phyloP scores from a whole-genome alignment of 2,113 vertebrate genomes.

The Sylvicapra grimmia region DNA sequence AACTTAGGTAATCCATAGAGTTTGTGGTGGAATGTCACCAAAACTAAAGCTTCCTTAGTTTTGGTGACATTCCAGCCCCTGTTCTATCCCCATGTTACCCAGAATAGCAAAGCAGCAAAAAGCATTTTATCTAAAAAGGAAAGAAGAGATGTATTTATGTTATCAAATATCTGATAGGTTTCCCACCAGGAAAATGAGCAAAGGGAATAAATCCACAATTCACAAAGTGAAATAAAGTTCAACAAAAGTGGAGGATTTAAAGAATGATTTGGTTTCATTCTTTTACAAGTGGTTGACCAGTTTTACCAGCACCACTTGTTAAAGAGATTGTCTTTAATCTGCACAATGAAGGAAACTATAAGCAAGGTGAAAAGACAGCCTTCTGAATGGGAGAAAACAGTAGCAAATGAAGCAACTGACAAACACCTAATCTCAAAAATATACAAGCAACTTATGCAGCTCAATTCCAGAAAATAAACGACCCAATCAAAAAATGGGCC shows the following conservation, averaged over 20 bases:
- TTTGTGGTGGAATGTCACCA: neutral
- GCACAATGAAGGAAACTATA: no score
- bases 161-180: neutral
- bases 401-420: no score
- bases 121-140: neutral
- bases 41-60: neutral
- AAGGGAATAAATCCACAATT: neutral
- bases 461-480: no score
- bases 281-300: no score
- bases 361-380: no score
- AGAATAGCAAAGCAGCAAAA: neutral
- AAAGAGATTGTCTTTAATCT: no score
- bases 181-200: neutral
- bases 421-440: no score
- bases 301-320: no score
- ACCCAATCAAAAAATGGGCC: no score
- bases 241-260: neutral
- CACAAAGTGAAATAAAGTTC: neutral
- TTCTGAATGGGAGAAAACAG: no score
- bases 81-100: neutral
- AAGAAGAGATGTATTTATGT: neutral
- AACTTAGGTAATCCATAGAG: neutral
- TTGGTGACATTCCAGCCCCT: neutral
- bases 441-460: no score
- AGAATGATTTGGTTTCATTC: neutral